These are phyloP conservation scores for Diadophis punctatus DNA, from an alignment of 2,113 vertebrate genomes.

Conservation along the genomic window DNA sequence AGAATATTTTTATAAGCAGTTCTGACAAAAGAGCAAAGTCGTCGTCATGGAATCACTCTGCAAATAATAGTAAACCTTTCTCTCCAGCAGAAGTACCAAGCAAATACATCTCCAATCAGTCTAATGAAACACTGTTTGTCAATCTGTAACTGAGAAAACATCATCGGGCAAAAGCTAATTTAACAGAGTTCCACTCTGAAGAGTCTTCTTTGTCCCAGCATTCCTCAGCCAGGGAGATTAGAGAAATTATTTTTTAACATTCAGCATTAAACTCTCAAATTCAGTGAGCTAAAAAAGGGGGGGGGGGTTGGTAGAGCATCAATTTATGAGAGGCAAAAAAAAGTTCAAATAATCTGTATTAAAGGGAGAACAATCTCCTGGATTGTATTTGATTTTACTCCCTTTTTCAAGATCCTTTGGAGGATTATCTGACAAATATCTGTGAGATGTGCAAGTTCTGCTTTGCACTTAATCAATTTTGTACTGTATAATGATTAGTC, in stretches of 20 bases:
- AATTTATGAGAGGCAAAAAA: conserved; percentile 41
- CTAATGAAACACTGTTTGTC: conserved; percentile 54
- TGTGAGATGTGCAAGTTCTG: conserved; percentile 28
- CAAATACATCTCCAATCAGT: conserved; percentile 46
- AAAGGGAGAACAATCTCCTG: conserved; percentile 30
- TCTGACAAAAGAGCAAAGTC: not conserved
- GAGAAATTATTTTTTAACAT: conserved; percentile 74
- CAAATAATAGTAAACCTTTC: not conserved
- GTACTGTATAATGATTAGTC: not conserved
- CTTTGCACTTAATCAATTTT: not conserved
- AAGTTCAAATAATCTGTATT: conserved; percentile 32
- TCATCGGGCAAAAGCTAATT: conserved; percentile 74
- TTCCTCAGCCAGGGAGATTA: conserved; percentile 73
- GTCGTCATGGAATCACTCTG: conserved; percentile 16
- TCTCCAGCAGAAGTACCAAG: not conserved
- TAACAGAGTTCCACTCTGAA: conserved; percentile 75
- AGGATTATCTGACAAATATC: conserved; percentile 35
- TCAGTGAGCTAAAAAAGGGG: conserved; percentile 56
- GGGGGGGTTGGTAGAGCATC: conserved; percentile 37
- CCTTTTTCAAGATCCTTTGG: conserved; percentile 25
- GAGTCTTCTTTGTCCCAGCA: conserved; percentile 73
- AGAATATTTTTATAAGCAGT: not conserved
- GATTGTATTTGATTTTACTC: conserved; percentile 32
- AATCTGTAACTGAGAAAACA: conserved; percentile 71
- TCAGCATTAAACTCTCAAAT: conserved; percentile 68